Evolutionary conservation across 35 echinoderm and acorn worm genomes (phyloP).

Genomic region (Chiridota heheva): DNA sequence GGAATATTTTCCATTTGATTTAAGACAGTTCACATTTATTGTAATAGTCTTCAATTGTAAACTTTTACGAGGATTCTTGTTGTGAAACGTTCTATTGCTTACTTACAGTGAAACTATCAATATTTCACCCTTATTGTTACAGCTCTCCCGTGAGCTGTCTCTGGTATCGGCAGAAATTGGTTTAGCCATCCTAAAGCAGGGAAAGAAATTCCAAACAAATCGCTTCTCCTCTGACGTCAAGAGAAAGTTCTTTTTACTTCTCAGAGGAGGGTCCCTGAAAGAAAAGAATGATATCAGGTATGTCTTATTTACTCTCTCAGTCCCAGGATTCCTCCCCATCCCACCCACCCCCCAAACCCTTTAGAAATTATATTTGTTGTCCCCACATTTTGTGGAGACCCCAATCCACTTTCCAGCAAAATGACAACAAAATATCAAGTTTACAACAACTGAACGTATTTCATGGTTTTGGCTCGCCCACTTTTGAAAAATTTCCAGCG

Average conservation of each 20-base stretch:
- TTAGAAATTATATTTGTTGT: background rate
- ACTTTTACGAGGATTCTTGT: too few species aligned
- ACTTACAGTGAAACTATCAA: too few species aligned
- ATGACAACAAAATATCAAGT: background rate
- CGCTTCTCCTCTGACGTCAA: background rate
- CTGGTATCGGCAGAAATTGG: constrained; percentile 8
- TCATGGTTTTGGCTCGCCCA: too few species aligned
- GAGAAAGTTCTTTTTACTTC: constrained; percentile 38
- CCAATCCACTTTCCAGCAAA: background rate
- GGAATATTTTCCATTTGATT: too few species aligned
- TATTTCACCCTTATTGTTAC: background rate
- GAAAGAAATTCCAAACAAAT: constrained; percentile 10
- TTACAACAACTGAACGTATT: background rate
- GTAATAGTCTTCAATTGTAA: too few species aligned
- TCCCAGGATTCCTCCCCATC: background rate
- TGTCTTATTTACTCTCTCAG: background rate
- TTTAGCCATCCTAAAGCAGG: constrained; percentile 37
- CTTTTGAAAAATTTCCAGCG: too few species aligned
- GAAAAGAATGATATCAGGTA: constrained; percentile 35
- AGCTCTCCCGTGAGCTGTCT: constrained; percentile 29
- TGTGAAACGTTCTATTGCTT: too few species aligned
- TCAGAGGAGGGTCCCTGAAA: constrained; percentile 53
- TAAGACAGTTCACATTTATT: too few species aligned
- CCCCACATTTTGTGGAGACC: background rate
- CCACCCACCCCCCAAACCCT: too few species aligned